A percentile compares a stretch with the other conserved stretches of the same genome.
phyloP scores from a whole-genome alignment of 2,888 invertebrate genomes.

The Eugnorisma glareosa region DNA sequence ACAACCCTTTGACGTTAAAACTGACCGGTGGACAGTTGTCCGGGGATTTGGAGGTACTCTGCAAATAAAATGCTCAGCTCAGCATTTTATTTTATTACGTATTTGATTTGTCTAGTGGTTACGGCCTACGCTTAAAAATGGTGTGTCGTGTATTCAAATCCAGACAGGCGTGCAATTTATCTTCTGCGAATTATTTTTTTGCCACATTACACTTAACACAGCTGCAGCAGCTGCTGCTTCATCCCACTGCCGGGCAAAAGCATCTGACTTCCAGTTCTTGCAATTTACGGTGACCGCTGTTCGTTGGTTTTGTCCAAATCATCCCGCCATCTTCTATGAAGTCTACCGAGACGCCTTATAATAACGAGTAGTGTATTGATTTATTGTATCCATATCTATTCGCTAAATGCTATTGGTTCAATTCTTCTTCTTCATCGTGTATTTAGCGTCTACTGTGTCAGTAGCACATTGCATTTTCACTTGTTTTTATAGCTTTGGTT shows the following conservation, averaged over 20 bases:
- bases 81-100: constrained; percentile 4
- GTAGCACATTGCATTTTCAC: background rate
- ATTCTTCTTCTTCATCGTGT: too few species aligned
- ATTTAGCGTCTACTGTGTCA: too few species aligned
- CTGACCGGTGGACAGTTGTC: constrained; percentile 57
- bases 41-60: constrained; percentile 28
- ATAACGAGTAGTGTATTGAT: background rate
- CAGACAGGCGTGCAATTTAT: background rate
- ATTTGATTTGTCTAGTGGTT: background rate
- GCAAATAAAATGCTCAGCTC: background rate
- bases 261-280: background rate
- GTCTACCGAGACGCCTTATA: background rate
- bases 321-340: accelerated
- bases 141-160: background rate
- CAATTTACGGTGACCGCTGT: background rate
- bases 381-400: background rate
- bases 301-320: background rate
- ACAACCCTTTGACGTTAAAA: constrained; percentile 63
- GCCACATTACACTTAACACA: too few species aligned
- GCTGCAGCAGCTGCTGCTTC: too few species aligned
- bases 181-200: background rate
- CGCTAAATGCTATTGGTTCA: background rate
- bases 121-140: background rate
- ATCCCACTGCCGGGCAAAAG: background rate
- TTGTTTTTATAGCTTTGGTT: background rate